These are phyloP conservation scores for Moxostoma hubbsi DNA, from an alignment of 2,797 vertebrate genomes.

Conservation along the genomic window DNA sequence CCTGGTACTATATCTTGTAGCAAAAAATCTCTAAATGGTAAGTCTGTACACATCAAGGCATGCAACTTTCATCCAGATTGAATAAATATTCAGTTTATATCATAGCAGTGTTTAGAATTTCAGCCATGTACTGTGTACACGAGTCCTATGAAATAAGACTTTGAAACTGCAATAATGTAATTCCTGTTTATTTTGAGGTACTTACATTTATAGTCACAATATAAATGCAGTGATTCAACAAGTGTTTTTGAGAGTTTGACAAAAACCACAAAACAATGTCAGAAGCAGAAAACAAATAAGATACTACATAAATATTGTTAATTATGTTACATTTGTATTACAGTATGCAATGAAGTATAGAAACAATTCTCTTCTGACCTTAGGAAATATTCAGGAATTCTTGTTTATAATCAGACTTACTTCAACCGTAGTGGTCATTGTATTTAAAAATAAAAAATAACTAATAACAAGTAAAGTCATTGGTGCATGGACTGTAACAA, in stretches of 20 bases:
- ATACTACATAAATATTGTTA: constrained; percentile 47
- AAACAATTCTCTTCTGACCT: constrained; percentile 76
- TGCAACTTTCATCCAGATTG: background rate
- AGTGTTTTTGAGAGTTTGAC: constrained; percentile 32
- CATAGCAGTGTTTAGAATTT: no score
- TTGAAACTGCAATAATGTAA: constrained; percentile 17
- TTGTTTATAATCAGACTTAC: constrained; percentile 71
- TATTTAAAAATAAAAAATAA: constrained; percentile 40
- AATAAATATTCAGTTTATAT: no score
- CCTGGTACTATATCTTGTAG: background rate
- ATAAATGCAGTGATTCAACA: constrained; percentile 51
- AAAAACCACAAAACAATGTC: constrained; percentile 31
- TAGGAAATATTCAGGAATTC: constrained; percentile 79
- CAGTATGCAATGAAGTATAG: constrained; percentile 78
- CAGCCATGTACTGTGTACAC: background rate
- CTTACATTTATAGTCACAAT: constrained; percentile 47
- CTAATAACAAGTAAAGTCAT: constrained; percentile 19
- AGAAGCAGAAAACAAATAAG: constrained; percentile 49
- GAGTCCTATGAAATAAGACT: background rate
- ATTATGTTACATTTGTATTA: constrained; percentile 66
- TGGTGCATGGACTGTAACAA: constrained; percentile 59
- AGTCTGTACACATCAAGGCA: background rate
- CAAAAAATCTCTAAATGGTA: background rate
- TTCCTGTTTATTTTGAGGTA: constrained; percentile 60
- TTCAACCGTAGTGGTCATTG: constrained; percentile 66